phyloP scores from a whole-genome alignment of 2,888 invertebrate species.

The Eupeodes latifasciatus region DNA sequence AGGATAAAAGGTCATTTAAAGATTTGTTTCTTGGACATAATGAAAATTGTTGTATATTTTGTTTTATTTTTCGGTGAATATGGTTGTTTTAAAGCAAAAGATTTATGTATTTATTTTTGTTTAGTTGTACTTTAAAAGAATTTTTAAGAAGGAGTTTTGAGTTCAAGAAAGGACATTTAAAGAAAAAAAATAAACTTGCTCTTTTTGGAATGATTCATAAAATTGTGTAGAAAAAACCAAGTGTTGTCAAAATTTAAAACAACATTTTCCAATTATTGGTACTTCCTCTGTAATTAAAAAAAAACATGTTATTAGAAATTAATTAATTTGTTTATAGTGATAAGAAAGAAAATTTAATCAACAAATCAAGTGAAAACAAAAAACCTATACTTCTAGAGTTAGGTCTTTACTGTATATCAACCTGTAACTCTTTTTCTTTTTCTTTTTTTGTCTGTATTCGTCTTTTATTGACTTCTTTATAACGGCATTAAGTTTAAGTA shows the following conservation, averaged over 20 bases:
- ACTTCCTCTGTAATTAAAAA: too few relatives aligned
- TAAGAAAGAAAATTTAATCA: too few relatives aligned
- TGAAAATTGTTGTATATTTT: conserved; percentile 22
- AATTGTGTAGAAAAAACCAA: neutral
- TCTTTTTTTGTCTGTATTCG: neutral
- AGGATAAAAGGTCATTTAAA: conserved; percentile 63
- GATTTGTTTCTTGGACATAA: conserved; percentile 19
- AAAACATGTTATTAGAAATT: too few relatives aligned
- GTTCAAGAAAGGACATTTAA: neutral
- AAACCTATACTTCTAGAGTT: too few relatives aligned
- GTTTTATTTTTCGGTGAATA: neutral
- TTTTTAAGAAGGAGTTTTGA: neutral
- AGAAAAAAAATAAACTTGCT: neutral
- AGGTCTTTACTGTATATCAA: too few relatives aligned
- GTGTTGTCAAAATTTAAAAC: too few relatives aligned
- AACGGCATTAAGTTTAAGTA: too few relatives aligned
- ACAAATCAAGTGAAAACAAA: neutral
- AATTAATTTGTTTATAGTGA: too few relatives aligned
- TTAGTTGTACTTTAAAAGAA: neutral
- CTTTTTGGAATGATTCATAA: neutral
- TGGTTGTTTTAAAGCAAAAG: neutral
- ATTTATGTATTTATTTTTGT: neutral
- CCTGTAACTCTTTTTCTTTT: too few relatives aligned
- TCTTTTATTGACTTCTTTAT: neutral
- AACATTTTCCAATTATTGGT: too few relatives aligned